Conservation (phyloP, 2,888 invertebrate genomes). For the Reticulitermes lucifugus region DNA sequence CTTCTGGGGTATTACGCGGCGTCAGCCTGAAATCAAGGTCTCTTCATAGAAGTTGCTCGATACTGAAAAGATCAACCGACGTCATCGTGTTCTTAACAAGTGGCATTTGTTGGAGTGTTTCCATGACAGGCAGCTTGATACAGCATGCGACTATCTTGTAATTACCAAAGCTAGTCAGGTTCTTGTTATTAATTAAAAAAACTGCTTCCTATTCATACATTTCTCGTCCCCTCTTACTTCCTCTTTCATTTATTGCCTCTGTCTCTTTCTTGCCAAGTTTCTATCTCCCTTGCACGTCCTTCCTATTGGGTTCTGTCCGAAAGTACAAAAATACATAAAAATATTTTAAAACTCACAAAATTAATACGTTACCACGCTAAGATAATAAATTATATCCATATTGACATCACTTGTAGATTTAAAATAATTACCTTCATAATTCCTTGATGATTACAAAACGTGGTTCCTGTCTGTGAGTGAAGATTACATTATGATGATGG, state of each 20-base stretch:
- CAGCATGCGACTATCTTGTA: constrained; percentile 30
- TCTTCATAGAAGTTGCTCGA: neutral
- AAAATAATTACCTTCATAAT: no score
- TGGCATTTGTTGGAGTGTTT: neutral
- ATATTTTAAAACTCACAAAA: no score
- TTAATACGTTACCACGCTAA: no score
- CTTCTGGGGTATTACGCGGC: no score
- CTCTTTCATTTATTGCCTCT: constrained; percentile 34
- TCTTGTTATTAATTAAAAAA: constrained; percentile 43
- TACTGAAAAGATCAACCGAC: neutral
- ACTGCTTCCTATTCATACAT: constrained; percentile 42
- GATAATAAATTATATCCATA: no score
- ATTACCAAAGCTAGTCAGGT: constrained; percentile 41
- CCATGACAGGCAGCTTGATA: constrained; percentile 26
- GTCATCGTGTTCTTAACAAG: neutral
- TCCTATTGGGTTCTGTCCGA: constrained; percentile 36
- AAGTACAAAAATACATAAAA: constrained; percentile 7
- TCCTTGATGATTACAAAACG: no score
- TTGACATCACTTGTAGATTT: no score
- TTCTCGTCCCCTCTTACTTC: constrained; percentile 31
- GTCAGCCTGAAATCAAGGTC: no score
- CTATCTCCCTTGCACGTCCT: neutral
- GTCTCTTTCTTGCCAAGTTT: constrained; percentile 21
- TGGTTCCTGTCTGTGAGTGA: no score
- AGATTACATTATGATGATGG: no score